phyloP scores from a whole-genome alignment of 2,797 vertebrate genomes.

The Epinephelus coioides region DNA sequence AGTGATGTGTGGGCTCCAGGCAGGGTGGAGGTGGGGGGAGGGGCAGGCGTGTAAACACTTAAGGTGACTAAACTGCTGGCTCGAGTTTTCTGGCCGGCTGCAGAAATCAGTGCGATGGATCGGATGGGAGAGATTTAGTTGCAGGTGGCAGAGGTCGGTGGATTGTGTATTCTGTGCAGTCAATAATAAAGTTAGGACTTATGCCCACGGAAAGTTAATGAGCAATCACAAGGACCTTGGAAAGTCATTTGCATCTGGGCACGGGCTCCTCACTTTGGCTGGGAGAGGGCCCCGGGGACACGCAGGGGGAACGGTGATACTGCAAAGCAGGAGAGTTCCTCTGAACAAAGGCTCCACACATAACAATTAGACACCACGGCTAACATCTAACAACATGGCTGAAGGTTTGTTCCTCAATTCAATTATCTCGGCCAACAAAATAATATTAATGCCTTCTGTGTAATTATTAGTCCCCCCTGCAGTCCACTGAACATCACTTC shows the following conservation, averaged over 20 bases:
- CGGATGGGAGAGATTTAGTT: conserved; percentile 97
- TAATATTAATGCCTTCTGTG: no score
- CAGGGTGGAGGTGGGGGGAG: background rate
- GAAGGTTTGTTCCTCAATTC: background rate
- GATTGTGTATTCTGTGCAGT: conserved; percentile 99
- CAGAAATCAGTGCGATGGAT: conserved; percentile 96
- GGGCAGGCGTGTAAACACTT: conserved; percentile 81
- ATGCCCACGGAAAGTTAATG: conserved; percentile 97
- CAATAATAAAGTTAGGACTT: conserved; percentile 99
- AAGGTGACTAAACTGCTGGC: conserved; percentile 88
- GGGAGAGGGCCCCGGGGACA: conserved; percentile 84
- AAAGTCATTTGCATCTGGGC: conserved; percentile 96
- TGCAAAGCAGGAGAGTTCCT: conserved; percentile 44
- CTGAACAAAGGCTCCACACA: conserved; percentile 12
- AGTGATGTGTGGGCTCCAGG: conserved; percentile 25
- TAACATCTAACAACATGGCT: no score
- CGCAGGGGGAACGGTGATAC: conserved; percentile 41
- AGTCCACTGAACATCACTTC: no score
- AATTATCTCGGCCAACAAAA: background rate
- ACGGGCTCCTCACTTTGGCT: conserved; percentile 87
- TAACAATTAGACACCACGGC: background rate
- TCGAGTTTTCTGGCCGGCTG: conserved; percentile 87
- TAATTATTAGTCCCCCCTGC: no score
- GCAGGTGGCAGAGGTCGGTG: conserved; percentile 97
- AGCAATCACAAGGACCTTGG: conserved; percentile 97